Base-by-base conservation (phyloP, 1,140 invertebrate species). In the Lasioglossum albipes region DNA sequence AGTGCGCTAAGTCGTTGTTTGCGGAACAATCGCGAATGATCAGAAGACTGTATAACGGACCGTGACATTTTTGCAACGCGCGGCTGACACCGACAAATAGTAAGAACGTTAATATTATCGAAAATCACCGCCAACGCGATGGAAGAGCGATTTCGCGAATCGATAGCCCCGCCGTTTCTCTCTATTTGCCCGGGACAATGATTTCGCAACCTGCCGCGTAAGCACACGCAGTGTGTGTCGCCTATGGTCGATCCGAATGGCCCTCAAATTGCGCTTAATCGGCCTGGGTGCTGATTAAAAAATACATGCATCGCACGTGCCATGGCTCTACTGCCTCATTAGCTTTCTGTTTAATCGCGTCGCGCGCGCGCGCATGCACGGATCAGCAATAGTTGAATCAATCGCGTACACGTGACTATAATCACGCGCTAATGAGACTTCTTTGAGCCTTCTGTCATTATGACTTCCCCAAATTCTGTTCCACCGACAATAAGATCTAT, bases 181-280 rank as follows among this genome's bases (percentile, higher is more conserved):
- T 83, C 84, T 75, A 74, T 84, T 84, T 86, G 79, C 64, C 82
- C 62, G 76, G 74, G 74, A 87, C 86, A 87, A 87, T 87, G 84
- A 87, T 87, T 87, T 87, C 71, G 82, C 86, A 87, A 87, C 68
- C 81, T 87, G 86, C 82, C 82, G 76, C 85, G 86, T 87, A 87
- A 87, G 86, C 86, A 81, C 70, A 62, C 70, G 67, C 54, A 62
- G 64, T 74, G 70, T 75, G 70, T 75, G 66, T 61, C 78, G 71
- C 75, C 72, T 75, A 79, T 59, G 62, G 31, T 9, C 61, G 79
- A 71, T 84, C 85, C 79, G 82, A 84, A 87, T 87, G 77, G 86
- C 75, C 82, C 80, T 77, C 75, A 82, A 79, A 87, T 87, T 87
- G 78, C 61, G 86, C 85, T 87, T 86, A 87, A 87, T 87, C 86